Evolutionary conservation across 2,888 invertebrate genomes (phyloP).

Genomic region (Ophraella communa): DNA sequence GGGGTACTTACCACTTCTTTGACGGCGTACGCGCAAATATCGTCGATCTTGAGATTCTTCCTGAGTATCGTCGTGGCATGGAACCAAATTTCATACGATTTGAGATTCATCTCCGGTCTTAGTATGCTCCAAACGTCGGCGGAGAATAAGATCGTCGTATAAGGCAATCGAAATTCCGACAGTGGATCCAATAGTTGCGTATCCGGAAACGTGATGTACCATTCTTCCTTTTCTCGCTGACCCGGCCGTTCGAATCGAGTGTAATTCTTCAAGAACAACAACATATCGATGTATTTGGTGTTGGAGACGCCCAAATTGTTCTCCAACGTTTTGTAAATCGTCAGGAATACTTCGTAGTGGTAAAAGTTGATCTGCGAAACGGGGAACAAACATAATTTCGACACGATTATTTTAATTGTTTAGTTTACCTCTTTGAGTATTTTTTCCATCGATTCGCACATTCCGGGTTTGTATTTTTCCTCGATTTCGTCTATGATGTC

Average conservation of each 20-base stretch:
- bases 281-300: conserved; percentile 29
- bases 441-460: conserved; percentile 47
- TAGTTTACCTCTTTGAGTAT: conserved; percentile 48
- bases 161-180: conserved; percentile 63
- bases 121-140: conserved; percentile 59
- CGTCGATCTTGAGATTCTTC: conserved; percentile 55
- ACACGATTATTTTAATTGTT: too few species aligned
- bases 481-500: conserved; percentile 51
- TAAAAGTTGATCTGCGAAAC: conserved; percentile 63
- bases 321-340: conserved; percentile 56
- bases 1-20: conserved; percentile 56
- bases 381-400: too few species aligned
- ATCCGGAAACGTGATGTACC: conserved; percentile 57
- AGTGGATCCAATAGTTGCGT: conserved; percentile 58
- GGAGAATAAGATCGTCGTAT: conserved; percentile 52
- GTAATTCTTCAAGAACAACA: conserved; percentile 54
- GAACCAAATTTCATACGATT: conserved; percentile 59
- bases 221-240: conserved; percentile 60
- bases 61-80: conserved; percentile 53
- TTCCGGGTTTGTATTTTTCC: conserved; percentile 44
- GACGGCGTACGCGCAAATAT: conserved; percentile 62
- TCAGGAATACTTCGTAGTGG: conserved; percentile 63
- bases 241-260: conserved; percentile 57
- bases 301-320: conserved; percentile 10
- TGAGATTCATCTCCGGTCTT: conserved; percentile 41